phyloP scores from a whole-genome alignment of 1,140 invertebrate genomes.

The Nephila pilipes region DNA sequence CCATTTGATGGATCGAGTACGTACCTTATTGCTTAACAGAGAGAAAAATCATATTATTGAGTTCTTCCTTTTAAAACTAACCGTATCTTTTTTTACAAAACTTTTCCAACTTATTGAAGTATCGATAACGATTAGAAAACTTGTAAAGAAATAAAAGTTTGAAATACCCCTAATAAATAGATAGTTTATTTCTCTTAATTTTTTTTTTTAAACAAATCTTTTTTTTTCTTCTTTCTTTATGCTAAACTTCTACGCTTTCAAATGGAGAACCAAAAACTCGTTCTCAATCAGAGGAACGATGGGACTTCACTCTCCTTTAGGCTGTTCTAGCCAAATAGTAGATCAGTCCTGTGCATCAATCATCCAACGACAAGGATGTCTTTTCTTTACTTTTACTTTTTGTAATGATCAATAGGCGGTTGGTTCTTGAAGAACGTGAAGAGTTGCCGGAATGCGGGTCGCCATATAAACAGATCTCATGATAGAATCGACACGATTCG shows the following conservation, averaged over 20 bases:
- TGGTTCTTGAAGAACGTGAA: background rate
- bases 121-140: conserved; percentile 4
- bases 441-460: background rate
- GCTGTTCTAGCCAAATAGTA: conserved; percentile 30
- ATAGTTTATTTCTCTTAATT: background rate
- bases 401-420: background rate
- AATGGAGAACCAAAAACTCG: background rate
- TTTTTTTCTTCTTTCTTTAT: background rate
- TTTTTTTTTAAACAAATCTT: background rate
- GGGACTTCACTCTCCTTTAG: background rate
- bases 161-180: background rate
- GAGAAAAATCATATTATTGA: too few relatives aligned
- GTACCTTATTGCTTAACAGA: too few relatives aligned
- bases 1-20: too few relatives aligned
- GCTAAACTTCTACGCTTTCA: conserved; percentile 12
- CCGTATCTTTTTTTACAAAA: background rate
- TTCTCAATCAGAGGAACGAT: background rate
- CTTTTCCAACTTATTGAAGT: background rate
- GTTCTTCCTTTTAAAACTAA: too few relatives aligned
- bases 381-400: background rate
- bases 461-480: background rate
- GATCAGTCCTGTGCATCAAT: conserved; percentile 25
- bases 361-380: conserved; percentile 25
- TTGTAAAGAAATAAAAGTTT: background rate
- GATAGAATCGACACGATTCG: background rate